Base-by-base conservation (phyloP, 2,888 invertebrate genomes). In the Drosophila peninsularis region DNA sequence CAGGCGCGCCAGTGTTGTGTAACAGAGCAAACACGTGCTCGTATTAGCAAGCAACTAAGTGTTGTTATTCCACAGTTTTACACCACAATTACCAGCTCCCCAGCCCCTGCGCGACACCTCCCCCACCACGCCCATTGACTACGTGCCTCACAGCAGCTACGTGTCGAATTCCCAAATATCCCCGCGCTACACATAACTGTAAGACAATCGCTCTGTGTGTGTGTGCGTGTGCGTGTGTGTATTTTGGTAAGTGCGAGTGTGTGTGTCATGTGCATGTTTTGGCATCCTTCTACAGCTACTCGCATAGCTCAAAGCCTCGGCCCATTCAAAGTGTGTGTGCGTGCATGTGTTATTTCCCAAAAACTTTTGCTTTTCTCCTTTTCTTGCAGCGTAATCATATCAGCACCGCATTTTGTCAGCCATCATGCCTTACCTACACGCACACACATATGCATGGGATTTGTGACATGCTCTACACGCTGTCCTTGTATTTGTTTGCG, bases 1-100 rank as follows among this genome's bases (percentile, higher is more conserved):
- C 55, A 62, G 60, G 53, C 55, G 41, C 30, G 10, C 24, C 60
- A 61, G 67, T 67, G 80, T 57, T 80, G 78, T 58, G 64, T 64
- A 78, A 65, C 75, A 85, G 49, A 49, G 62, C 62, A 41, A 64
- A 77, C 87, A 82, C 89, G 89, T 82, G 78, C 74, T 57, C 67
- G 67, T 88, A 86, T 82, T 82, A 88, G 83, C 88, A 71, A 67
- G 65, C 80, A 77, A 66, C 88, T 82, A 88, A 88, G 87, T 82
- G 88, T 80, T 88, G 82, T 88, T 82, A 80, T 82, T 80, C 80
- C 86, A 80, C 84, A 82, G 78, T 88, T 83, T 88, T 82, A 82
- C 87, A 83, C 83, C 83, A 88, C 89, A 88, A 88, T 82, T 82
- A 82, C 82, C 86, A 85, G 71, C 62, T 65, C 53, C 69, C 53